Conservation (phyloP, 2,113 vertebrate species). For the Struthio camelus region DNA sequence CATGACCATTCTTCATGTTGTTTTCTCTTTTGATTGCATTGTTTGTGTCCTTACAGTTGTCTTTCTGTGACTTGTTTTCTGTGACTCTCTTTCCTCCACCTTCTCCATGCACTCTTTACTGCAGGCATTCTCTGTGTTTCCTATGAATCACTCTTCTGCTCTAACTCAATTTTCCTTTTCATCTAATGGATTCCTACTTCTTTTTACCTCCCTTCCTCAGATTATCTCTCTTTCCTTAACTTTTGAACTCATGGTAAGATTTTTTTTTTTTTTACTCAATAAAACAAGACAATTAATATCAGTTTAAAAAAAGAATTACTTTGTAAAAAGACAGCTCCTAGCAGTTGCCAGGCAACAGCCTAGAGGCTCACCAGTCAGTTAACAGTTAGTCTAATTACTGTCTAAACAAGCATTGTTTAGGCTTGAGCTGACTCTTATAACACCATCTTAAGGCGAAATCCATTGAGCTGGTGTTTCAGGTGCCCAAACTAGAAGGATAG, state of each 20-base stretch:
- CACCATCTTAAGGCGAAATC: background rate
- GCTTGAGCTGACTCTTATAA: background rate
- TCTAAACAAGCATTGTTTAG: background rate
- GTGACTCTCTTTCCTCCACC: background rate
- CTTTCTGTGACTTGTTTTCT: background rate
- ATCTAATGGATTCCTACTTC: background rate
- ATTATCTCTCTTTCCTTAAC: background rate
- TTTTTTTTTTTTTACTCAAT: background rate
- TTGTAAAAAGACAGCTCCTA: background rate
- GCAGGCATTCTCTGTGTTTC: background rate
- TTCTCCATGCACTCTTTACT: background rate
- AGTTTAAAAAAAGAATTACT: background rate
- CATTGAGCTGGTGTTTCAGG: background rate
- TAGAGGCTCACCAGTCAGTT: background rate
- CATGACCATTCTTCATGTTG: background rate
- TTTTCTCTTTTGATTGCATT: background rate
- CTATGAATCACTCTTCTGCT: background rate
- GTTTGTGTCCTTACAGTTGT: background rate
- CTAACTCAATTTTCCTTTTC: background rate
- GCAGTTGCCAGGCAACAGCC: slow-evolving; percentile 20
- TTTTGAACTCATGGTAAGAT: background rate
- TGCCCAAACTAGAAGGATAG: background rate
- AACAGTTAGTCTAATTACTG: background rate
- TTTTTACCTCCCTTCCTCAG: background rate
- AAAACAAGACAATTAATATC: background rate